These are phyloP conservation scores for Drosophila willistoni DNA, from an alignment of 1,140 invertebrate genomes.

Conservation along the genomic window DNA sequence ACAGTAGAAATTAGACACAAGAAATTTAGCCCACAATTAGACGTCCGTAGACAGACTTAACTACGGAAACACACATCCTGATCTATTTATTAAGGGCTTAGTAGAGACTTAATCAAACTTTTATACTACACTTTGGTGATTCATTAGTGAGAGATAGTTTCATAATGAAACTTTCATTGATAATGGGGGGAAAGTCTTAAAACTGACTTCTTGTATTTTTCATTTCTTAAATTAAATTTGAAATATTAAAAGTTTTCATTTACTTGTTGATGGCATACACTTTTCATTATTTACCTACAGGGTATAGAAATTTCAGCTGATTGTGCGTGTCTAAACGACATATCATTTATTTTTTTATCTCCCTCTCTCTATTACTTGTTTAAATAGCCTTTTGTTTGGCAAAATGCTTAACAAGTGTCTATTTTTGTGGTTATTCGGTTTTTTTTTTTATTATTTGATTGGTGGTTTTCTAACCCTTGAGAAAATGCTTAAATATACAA, in stretches of 20 bases:
- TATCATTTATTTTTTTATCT: conserved; percentile 57
- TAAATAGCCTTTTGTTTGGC: conserved; percentile 50
- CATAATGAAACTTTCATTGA: no score
- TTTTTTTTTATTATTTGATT: conserved; percentile 32
- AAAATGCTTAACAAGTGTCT: conserved; percentile 66
- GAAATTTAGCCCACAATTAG: no score
- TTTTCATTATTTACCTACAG: background rate
- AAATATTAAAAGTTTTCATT: background rate
- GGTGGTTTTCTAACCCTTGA: conserved; percentile 40
- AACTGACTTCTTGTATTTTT: no score
- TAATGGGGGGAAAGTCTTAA: no score
- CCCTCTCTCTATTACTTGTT: conserved; percentile 50
- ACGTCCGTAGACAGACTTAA: no score
- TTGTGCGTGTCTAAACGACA: conserved; percentile 71
- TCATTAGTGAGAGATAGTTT: no score
- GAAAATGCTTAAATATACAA: conserved; percentile 2
- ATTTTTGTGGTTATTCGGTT: conserved; percentile 42
- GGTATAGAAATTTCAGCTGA: conserved; percentile 10
- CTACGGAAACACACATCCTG: no score
- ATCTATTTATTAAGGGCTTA: no score
- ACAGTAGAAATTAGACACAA: no score
- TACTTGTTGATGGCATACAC: background rate
- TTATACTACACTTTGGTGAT: no score
- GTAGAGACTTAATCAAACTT: no score
- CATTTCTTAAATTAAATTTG: no score